These are phyloP conservation scores for Gambelia wislizenii DNA, from an alignment of 2,797 vertebrate species.

Conservation along the genomic window DNA sequence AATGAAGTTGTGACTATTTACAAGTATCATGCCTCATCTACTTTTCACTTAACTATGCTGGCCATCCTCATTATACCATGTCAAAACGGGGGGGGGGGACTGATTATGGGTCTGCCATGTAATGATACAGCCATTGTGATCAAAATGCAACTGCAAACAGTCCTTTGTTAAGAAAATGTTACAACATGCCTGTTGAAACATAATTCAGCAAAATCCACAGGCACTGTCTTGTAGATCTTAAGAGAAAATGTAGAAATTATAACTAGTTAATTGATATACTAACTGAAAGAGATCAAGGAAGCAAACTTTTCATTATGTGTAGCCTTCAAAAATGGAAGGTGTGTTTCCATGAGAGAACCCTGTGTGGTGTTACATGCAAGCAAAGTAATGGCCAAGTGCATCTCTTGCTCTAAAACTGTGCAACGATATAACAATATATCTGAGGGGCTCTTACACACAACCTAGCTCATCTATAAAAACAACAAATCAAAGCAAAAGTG, in stretches of 20 bases:
- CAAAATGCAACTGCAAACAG: background rate
- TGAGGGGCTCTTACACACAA: background rate
- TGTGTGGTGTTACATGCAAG: background rate
- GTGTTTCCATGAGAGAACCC: background rate
- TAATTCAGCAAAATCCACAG: background rate
- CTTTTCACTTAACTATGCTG: background rate
- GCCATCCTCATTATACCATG: background rate
- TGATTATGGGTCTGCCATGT: background rate
- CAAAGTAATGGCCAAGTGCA: background rate
- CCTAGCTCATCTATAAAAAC: background rate
- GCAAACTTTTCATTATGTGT: background rate
- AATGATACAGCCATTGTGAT: background rate
- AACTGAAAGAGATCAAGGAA: background rate
- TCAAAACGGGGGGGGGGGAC: background rate
- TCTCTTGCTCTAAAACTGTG: background rate
- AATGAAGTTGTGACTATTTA: background rate
- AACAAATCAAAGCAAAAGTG: background rate
- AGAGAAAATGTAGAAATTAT: background rate
- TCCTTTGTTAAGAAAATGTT: background rate
- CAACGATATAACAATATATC: too few species aligned
- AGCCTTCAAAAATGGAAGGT: background rate
- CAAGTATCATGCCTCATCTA: background rate
- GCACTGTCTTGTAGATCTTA: background rate
- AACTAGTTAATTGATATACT: background rate
- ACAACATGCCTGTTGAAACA: background rate